These are phyloP conservation scores for Poecilobothrus nobilitatus DNA, from an alignment of 2,888 invertebrate species.

Conservation along the genomic window DNA sequence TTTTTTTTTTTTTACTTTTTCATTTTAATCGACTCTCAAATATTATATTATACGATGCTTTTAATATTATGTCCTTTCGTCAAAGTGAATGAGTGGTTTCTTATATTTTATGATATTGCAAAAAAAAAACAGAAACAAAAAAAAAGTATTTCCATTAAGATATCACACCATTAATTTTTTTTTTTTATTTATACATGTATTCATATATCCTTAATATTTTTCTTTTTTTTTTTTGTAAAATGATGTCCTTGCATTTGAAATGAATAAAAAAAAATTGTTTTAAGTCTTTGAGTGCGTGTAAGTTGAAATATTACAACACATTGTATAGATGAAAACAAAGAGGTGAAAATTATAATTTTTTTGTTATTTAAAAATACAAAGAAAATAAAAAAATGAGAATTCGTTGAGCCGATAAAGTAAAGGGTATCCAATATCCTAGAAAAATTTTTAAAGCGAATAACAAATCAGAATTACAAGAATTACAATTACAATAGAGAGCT, in stretches of 20 bases:
- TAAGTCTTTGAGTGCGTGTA: neutral
- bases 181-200: neutral
- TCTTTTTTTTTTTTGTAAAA: neutral
- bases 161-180: neutral
- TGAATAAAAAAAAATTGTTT: neutral
- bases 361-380: too few relatives aligned
- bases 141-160: neutral
- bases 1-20: neutral
- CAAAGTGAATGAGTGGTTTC: neutral
- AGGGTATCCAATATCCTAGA: too few relatives aligned
- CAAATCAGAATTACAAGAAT: too few relatives aligned
- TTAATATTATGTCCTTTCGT: neutral
- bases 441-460: too few relatives aligned
- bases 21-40: neutral
- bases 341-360: neutral
- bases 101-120: neutral
- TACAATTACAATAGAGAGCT: too few relatives aligned
- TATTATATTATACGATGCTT: neutral
- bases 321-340: neutral
- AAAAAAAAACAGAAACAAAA: too few relatives aligned
- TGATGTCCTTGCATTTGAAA: neutral
- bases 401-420: too few relatives aligned
- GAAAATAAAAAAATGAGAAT: too few relatives aligned
- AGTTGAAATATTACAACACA: neutral
- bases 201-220: neutral